Evolutionary conservation across 2,888 invertebrate species (phyloP).

Genomic region (Pollenia amentaria): DNA sequence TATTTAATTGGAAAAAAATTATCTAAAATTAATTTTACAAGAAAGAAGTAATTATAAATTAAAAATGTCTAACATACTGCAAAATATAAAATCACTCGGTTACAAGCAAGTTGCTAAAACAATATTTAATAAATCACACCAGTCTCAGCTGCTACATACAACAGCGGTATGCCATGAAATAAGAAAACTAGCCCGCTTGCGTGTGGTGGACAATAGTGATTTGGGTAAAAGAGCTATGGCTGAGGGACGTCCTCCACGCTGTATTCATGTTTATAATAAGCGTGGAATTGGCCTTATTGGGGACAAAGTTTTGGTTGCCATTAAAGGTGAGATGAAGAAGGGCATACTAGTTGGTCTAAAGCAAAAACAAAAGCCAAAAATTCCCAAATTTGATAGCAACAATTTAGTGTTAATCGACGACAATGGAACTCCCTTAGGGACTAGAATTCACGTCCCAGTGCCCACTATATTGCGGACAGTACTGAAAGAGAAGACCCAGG

Average conservation of each 20-base stretch:
- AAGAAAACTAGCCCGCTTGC: conserved; percentile 90
- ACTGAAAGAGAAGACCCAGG: conserved; percentile 91
- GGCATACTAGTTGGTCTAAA: conserved; percentile 95
- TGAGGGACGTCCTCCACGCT: conserved; percentile 96
- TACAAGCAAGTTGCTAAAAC: background rate
- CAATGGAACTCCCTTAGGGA: conserved; percentile 96
- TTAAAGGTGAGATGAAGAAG: conserved; percentile 97
- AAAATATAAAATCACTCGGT: conserved; percentile 18
- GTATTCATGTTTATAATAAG: conserved; percentile 97
- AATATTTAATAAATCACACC: background rate
- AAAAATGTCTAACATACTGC: conserved; percentile 61
- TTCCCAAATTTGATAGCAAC: conserved; percentile 97
- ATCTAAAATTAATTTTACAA: too few relatives aligned
- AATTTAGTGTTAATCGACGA: conserved; percentile 98
- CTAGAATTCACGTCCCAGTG: conserved; percentile 97
- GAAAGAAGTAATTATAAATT: background rate
- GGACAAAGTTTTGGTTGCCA: conserved; percentile 95
- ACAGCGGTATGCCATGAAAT: conserved; percentile 88
- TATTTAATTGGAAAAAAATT: too few relatives aligned
- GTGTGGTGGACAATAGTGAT: conserved; percentile 98
- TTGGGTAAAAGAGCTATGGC: conserved; percentile 97
- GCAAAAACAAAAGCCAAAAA: conserved; percentile 91
- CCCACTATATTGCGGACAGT: conserved; percentile 94
- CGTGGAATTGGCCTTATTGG: conserved; percentile 88
- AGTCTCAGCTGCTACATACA: conserved; percentile 85